Evolutionary conservation across 2,113 vertebrate species (phyloP).

Genomic region (Pseudopodoces humilis): DNA sequence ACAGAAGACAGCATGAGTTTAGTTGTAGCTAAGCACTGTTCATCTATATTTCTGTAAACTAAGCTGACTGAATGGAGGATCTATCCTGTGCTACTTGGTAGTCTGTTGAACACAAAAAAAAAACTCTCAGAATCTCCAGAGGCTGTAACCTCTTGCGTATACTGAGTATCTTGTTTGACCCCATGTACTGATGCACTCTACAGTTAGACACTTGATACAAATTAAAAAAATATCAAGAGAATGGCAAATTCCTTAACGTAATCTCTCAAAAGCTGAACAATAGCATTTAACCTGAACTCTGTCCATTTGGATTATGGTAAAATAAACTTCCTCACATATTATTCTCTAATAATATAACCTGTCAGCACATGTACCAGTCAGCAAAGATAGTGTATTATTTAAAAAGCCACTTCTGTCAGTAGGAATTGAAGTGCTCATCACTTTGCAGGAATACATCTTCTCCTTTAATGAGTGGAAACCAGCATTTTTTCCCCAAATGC

Average conservation of each 20-base stretch:
- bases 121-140: neutral
- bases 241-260: neutral
- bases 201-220: neutral
- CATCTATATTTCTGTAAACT: neutral
- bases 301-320: slow-evolving; percentile 5
- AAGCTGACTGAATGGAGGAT: neutral
- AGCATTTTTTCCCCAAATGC: neutral
- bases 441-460: neutral
- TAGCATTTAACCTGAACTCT: slow-evolving; percentile 18
- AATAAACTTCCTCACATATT: slow-evolving; percentile 19
- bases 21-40: neutral
- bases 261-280: slow-evolving; percentile 1
- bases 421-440: neutral
- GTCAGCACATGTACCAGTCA: slow-evolving; percentile 3
- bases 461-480: neutral
- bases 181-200: neutral
- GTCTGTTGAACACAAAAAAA: neutral
- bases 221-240: neutral
- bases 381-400: neutral
- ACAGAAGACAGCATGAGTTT: neutral
- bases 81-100: neutral
- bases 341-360: slow-evolving; percentile 11
- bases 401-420: neutral
- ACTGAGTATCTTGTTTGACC: neutral
- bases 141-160: neutral